Conservation (phyloP, 2,888 invertebrate genomes). For the Macaria notata region DNA sequence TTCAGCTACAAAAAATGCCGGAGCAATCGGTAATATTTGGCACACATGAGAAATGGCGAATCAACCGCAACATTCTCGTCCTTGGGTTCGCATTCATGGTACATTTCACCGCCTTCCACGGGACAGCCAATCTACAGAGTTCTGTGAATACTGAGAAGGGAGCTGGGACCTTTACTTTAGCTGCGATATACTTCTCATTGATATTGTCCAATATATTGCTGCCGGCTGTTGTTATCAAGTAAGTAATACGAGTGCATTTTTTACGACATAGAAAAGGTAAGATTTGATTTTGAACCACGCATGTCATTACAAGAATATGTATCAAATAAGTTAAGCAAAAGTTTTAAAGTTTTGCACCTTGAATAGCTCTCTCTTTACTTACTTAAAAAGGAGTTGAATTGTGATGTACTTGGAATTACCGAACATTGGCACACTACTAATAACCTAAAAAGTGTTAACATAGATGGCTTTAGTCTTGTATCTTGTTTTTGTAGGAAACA, state of each 20-base stretch:
- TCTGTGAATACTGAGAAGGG: conserved; percentile 92
- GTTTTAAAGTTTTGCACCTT: too few species aligned
- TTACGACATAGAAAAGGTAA: too few species aligned
- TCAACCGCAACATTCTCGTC: conserved; percentile 91
- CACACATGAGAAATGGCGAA: conserved; percentile 86
- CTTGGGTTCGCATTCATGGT: conserved; percentile 95
- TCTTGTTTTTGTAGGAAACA: too few species aligned
- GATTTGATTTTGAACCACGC: too few species aligned
- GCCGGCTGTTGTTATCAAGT: conserved; percentile 92
- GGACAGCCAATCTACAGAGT: conserved; percentile 91
- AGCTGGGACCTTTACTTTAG: conserved; percentile 91
- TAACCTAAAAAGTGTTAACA: too few species aligned
- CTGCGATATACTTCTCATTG: conserved; percentile 93
- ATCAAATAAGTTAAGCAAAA: too few species aligned
- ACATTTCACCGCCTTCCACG: conserved; percentile 96
- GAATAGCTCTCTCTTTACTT: too few species aligned
- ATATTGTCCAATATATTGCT: conserved; percentile 95
- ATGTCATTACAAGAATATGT: too few species aligned
- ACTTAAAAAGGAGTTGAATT: too few species aligned
- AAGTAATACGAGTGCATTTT: conserved; percentile 42
- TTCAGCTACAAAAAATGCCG: conserved; percentile 38
- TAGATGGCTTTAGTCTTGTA: too few species aligned
- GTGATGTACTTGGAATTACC: too few species aligned
- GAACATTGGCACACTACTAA: too few species aligned
- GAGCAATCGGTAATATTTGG: conserved; percentile 64